These are phyloP conservation scores for Microtus montanus DNA, from an alignment of 2,113 vertebrate species.

Conservation along the genomic window DNA sequence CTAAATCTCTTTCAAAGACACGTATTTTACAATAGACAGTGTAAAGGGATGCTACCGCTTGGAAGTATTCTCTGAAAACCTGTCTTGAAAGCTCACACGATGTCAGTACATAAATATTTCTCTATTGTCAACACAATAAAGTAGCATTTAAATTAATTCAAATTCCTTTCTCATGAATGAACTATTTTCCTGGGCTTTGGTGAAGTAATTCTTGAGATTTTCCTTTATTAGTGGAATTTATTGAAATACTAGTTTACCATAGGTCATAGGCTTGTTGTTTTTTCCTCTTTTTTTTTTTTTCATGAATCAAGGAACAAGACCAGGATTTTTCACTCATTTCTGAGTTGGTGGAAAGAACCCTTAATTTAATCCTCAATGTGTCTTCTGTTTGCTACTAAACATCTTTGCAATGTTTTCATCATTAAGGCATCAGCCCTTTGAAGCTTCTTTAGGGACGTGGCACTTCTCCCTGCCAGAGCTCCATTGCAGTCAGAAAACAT, in stretches of 20 bases:
- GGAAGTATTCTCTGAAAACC: not conserved
- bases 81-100: not conserved
- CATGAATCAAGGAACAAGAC: not conserved
- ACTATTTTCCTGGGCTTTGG: not conserved
- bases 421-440: not conserved
- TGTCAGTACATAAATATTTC: not conserved
- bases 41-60: not conserved
- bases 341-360: not conserved
- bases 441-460: not conserved
- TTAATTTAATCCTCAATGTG: not conserved
- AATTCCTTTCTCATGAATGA: not conserved
- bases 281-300: not conserved
- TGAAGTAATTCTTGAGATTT: not conserved
- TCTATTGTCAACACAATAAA: slow-evolving; percentile 8
- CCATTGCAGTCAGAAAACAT: not conserved
- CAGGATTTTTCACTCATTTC: not conserved
- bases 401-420: not conserved
- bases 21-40: not conserved
- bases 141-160: not conserved
- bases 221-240: not conserved
- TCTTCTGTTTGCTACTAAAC: not conserved
- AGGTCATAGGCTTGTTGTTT: not conserved
- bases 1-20: not conserved
- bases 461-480: not conserved
- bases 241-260: not conserved